These are phyloP conservation scores for Chironomus riparius DNA, from an alignment of 2,888 invertebrate genomes.

Conservation along the genomic window DNA sequence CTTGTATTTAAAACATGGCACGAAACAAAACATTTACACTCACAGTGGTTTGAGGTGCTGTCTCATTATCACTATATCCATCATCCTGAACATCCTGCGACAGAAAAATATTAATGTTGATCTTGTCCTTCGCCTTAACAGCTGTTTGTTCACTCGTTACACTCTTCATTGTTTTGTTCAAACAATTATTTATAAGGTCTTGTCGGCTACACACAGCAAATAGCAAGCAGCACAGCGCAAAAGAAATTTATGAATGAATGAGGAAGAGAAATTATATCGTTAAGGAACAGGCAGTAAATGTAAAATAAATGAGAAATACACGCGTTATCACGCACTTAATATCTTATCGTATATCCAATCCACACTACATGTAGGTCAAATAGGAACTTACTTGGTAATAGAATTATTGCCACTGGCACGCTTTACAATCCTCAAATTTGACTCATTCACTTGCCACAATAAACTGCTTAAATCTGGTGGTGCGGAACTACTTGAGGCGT, in stretches of 20 bases:
- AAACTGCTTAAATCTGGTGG: not conserved
- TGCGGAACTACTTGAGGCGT: not conserved
- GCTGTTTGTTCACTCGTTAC: not conserved
- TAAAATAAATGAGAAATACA: not conserved
- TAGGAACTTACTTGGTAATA: constrained; percentile 14
- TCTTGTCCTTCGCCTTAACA: not conserved
- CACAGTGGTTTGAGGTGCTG: not conserved
- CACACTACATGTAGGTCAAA: not conserved
- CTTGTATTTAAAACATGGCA: not conserved
- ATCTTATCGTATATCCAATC: not conserved
- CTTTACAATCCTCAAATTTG: constrained; percentile 14
- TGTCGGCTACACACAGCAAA: not conserved
- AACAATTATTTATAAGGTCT: constrained; percentile 5
- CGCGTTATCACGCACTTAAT: constrained; percentile 21
- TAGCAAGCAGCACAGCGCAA: not conserved
- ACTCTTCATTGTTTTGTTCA: constrained; percentile 12
- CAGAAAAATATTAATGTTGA: not conserved
- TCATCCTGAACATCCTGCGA: constrained; percentile 18
- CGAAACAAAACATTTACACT: not conserved
- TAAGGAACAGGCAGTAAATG: not conserved
- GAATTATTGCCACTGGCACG: constrained; percentile 9
- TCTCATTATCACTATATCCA: constrained; percentile 6
- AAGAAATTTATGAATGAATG: constrained; percentile 18
- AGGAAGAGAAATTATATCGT: not conserved
- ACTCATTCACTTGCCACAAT: constrained; percentile 16